Base-by-base conservation (phyloP, 2,113 vertebrate genomes). In the Hyla sarda region DNA sequence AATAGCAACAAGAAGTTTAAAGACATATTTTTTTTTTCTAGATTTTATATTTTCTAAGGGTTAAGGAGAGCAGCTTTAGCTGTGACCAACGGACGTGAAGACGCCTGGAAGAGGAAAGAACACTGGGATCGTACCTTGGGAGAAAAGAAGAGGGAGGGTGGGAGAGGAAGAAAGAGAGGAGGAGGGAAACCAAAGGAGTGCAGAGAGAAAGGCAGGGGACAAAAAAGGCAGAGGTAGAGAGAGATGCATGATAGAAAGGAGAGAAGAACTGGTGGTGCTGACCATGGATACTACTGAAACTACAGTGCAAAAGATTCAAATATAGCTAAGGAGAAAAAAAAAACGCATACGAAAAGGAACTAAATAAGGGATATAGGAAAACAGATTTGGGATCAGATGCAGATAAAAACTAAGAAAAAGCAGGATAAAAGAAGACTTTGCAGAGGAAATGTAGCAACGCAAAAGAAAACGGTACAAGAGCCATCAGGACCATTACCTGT, bases 111-210 rank as follows among this genome's bases (percentile, higher is more conserved):
- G 76, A 81, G 67, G 37, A 34, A 74, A 76, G 74, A 78, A 85
- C 56, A 28, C 32, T 72, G 76, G 84, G 34, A 72, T 80, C 34
- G n/a, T 73, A 86, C 84, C 84, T 86, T 86, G 76, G 45, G 60
- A 81, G 54, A 87, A 67, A 25, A 87, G 77, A 21, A 72, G 67
- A 80, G 67, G 60, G 84, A 85, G 84, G 76, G 83, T 62, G 78
- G 78, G 85, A 82, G 85, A 80, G 34, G 19, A 37, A 50, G 69
- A 11, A 60, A 56, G n/a, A 62, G 54, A 65, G 85, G 69, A 82
- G 85, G 78, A 73, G 85, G 47, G 58, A 71, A 37, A 74, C 17
- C 34, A 71, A 52, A 73, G 25, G 71, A 84, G 52, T 71, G 54
- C 77, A 60, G 77, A 72, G 50, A 72, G 47, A 56, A 37, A 86